phyloP scores from a whole-genome alignment of 2,113 vertebrate genomes.

The Prinia subflava region DNA sequence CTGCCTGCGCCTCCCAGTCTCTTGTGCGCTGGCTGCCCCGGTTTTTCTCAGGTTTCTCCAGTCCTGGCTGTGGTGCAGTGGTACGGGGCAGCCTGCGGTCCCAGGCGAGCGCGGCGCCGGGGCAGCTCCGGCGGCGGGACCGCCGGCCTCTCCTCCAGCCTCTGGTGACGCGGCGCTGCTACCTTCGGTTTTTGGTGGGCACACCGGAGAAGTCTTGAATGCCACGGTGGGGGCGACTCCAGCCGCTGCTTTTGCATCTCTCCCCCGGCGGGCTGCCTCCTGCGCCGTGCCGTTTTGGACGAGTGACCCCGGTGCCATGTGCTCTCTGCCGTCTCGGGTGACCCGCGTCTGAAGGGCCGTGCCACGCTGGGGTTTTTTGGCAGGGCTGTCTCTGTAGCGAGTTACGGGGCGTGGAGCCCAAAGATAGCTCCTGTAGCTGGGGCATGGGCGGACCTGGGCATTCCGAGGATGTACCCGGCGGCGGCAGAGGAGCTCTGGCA shows the following conservation, averaged over 20 bases:
- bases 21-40: background rate
- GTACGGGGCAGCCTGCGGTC: background rate
- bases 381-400: background rate
- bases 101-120: accelerated
- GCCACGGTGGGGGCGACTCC: background rate
- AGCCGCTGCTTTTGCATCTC: background rate
- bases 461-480: background rate
- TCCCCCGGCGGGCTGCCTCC: background rate
- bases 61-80: background rate
- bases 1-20: background rate
- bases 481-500: background rate
- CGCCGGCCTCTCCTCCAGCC: background rate
- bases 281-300: background rate
- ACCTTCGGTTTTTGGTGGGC: background rate
- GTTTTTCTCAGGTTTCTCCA: background rate
- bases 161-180: background rate
- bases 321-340: background rate
- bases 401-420: accelerated
- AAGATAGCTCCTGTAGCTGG: background rate
- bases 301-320: background rate
- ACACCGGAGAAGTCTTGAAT: background rate
- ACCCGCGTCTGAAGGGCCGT: background rate
- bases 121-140: background rate
- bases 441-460: no score
- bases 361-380: background rate